These are phyloP conservation scores for Patella ulyssiponensis DNA, from an alignment of 2,888 invertebrate genomes.

Conservation along the genomic window DNA sequence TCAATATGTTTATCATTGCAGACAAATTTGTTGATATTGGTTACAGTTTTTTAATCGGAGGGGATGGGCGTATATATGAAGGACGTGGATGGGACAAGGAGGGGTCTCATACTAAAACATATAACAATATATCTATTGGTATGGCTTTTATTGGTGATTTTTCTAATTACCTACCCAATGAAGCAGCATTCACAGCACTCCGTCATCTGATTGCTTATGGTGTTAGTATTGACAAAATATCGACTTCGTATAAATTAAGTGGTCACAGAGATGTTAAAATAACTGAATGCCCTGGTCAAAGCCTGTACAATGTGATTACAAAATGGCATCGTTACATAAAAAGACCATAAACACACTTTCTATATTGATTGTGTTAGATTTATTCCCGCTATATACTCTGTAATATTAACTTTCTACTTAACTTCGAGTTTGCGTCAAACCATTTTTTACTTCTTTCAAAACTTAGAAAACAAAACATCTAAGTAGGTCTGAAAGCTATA, in stretches of 20 bases:
- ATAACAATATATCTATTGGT: constrained; percentile 75
- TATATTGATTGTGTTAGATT: no score
- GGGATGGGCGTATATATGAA: constrained; percentile 83
- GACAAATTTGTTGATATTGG: constrained; percentile 41
- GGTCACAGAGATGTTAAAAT: constrained; percentile 52
- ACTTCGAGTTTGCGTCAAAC: no score
- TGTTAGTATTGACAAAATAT: constrained; percentile 45
- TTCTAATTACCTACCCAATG: constrained; percentile 49
- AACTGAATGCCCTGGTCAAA: no score
- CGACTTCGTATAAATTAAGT: constrained; percentile 42
- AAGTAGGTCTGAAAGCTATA: no score
- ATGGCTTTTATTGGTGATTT: constrained; percentile 55
- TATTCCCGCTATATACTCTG: no score
- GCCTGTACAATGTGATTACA: no score
- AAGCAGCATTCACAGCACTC: constrained; percentile 53
- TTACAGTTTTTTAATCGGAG: constrained; percentile 83
- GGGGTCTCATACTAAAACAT: constrained; percentile 79
- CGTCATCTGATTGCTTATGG: constrained; percentile 59
- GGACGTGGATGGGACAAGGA: constrained; percentile 83
- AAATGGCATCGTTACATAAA: no score
- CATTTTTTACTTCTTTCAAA: no score
- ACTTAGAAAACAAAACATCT: no score
- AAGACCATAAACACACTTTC: no score
- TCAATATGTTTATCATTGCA: no score
- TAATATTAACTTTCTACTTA: no score